Evolutionary conservation across 2,113 vertebrate genomes (phyloP).

Genomic region (Heloderma charlesbogerti): DNA sequence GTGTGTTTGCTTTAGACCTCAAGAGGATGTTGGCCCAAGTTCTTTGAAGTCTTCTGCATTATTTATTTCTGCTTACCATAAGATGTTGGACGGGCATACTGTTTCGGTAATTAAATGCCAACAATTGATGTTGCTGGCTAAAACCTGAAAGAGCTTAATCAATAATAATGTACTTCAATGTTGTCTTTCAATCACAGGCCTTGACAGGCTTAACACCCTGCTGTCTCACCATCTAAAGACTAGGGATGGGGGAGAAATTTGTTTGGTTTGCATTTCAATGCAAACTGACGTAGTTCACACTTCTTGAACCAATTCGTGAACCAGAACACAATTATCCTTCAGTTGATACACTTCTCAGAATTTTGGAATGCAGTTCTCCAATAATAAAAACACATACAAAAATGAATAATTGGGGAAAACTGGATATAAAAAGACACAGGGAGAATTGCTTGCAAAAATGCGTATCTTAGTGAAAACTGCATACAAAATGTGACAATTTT

Average conservation of each 20-base stretch:
- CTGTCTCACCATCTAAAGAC: neutral
- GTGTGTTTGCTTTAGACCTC: slow-evolving; percentile 65
- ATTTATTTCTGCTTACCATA: slow-evolving; percentile 75
- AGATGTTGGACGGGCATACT: slow-evolving; percentile 66
- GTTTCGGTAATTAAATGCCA: slow-evolving; percentile 79
- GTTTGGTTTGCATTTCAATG: neutral
- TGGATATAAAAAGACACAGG: too few species aligned
- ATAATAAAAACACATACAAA: neutral
- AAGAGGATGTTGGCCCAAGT: slow-evolving; percentile 65
- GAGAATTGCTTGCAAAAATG: neutral
- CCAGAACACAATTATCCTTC: neutral
- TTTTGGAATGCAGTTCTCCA: neutral
- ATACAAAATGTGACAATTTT: too few species aligned
- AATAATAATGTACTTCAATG: slow-evolving; percentile 73
- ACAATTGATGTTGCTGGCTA: slow-evolving; percentile 72
- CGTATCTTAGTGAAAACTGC: too few species aligned
- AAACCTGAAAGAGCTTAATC: slow-evolving; percentile 67
- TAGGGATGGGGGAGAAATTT: neutral
- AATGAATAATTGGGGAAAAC: too few species aligned
- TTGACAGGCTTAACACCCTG: slow-evolving; percentile 45
- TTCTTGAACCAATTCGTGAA: neutral
- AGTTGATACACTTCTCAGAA: neutral
- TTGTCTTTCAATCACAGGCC: slow-evolving; percentile 64
- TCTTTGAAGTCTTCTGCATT: slow-evolving; percentile 75
- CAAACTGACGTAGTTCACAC: neutral